Evolutionary conservation across 2,888 invertebrate species (phyloP).

Genomic region (Ectemnius cavifrons): DNA sequence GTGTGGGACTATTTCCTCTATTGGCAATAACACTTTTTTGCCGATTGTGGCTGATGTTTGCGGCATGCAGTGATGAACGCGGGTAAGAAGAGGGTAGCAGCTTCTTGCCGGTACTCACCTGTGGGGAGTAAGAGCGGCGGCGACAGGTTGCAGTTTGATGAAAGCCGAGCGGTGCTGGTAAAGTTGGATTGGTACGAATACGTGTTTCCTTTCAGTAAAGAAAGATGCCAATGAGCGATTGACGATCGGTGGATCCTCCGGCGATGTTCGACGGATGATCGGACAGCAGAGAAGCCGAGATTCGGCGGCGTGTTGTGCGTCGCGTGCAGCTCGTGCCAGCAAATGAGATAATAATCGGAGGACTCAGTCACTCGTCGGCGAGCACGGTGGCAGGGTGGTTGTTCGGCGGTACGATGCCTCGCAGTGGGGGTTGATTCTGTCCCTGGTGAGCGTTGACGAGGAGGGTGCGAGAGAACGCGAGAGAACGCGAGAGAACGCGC

Average conservation of each 20-base stretch:
- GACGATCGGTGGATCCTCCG: slow-evolving; percentile 51
- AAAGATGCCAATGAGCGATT: neutral
- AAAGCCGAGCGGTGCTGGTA: neutral
- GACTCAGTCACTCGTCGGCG: slow-evolving; percentile 70
- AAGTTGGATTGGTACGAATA: too few relatives aligned
- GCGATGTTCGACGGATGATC: too few relatives aligned
- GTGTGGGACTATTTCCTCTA: too few relatives aligned
- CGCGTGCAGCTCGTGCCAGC: slow-evolving; percentile 68
- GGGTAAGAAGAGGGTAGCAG: too few relatives aligned
- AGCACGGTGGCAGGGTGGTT: slow-evolving; percentile 64
- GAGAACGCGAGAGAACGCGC: slow-evolving; percentile 3
- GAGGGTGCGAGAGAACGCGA: slow-evolving; percentile 39
- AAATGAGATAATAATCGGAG: slow-evolving; percentile 77
- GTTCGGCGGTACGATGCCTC: slow-evolving; percentile 58
- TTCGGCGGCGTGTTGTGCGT: slow-evolving; percentile 26
- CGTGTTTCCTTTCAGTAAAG: neutral
- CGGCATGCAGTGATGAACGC: too few relatives aligned
- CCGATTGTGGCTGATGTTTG: too few relatives aligned
- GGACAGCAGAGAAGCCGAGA: slow-evolving; percentile 5
- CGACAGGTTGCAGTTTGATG: slow-evolving; percentile 27
- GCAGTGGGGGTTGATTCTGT: slow-evolving; percentile 70
- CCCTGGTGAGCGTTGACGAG: slow-evolving; percentile 59
- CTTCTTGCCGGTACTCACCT: too few relatives aligned
- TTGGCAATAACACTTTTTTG: too few relatives aligned
- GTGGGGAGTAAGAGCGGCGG: slow-evolving; percentile 18